Conservation (phyloP, 1,140 invertebrate species). For the Aethina tumida region DNA sequence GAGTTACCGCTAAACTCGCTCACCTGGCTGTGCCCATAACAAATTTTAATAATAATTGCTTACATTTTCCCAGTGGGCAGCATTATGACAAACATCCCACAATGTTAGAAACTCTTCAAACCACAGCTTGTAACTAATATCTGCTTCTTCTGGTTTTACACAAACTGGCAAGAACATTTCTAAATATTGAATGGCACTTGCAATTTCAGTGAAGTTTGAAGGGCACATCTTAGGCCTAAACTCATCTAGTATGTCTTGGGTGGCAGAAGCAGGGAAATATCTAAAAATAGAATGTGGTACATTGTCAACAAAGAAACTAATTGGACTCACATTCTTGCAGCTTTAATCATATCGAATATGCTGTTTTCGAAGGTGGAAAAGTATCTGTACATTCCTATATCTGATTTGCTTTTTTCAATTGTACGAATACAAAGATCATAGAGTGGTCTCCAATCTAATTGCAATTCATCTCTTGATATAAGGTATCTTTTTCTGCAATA, state of each 20-base stretch:
- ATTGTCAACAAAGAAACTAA: constrained; percentile 2
- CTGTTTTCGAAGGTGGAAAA: constrained; percentile 41
- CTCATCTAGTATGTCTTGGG: constrained; percentile 81
- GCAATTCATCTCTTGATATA: constrained; percentile 67
- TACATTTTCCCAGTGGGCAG: constrained; percentile 60
- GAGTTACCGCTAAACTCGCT: no score
- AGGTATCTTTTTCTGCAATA: constrained; percentile 63
- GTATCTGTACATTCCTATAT: constrained; percentile 54
- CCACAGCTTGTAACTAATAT: constrained; percentile 67
- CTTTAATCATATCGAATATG: constrained; percentile 40
- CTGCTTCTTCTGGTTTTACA: constrained; percentile 50
- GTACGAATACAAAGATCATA: constrained; percentile 52
- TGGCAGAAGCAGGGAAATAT: constrained; percentile 66
- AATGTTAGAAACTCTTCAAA: constrained; percentile 72
- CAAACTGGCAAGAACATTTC: constrained; percentile 68
- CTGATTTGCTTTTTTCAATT: constrained; percentile 31
- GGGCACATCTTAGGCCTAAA: constrained; percentile 68
- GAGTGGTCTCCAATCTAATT: constrained; percentile 77
- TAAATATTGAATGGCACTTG: constrained; percentile 51
- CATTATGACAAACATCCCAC: constrained; percentile 66
- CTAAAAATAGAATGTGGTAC: constrained; percentile 35
- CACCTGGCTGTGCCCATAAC: no score
- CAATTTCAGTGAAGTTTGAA: constrained; percentile 48
- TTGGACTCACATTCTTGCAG: constrained; percentile 41
- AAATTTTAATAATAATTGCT: no score